Evolutionary conservation across 2,888 invertebrate genomes (phyloP).

Genomic region (Psococerastis gibbosa): DNA sequence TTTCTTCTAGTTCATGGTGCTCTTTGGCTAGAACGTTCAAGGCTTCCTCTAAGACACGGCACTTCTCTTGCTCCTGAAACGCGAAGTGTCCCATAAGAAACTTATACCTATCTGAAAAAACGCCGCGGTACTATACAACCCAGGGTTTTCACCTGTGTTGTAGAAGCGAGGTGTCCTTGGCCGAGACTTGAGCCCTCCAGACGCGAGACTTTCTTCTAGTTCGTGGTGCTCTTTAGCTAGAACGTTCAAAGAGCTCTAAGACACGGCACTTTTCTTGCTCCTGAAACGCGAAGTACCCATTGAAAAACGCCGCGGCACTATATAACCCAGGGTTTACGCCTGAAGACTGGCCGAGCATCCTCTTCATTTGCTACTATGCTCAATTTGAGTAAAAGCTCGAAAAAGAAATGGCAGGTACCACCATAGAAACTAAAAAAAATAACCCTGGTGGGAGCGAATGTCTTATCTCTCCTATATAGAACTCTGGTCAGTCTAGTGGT

Average conservation of each 20-base stretch:
- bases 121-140: neutral
- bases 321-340: too few species aligned
- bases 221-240: constrained; percentile 47
- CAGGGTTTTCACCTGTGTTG: constrained; percentile 18
- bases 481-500: too few species aligned
- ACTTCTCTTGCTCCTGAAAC: constrained; percentile 31
- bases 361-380: too few species aligned
- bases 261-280: constrained; percentile 40
- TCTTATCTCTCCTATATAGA: too few species aligned
- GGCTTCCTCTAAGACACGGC: constrained; percentile 44
- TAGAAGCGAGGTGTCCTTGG: constrained; percentile 23
- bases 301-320: neutral
- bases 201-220: constrained; percentile 41
- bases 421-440: too few species aligned
- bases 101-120: neutral
- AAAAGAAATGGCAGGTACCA: too few species aligned
- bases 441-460: too few species aligned
- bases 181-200: constrained; percentile 23
- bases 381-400: too few species aligned
- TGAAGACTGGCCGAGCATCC: too few species aligned
- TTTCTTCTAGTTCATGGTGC: constrained; percentile 46
- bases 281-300: neutral
- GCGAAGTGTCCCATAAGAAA: too few species aligned
- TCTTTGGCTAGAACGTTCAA: constrained; percentile 44
- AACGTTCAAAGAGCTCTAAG: constrained; percentile 41